Evolutionary conservation across 2,888 invertebrate species (phyloP).

Genomic region (Crossocerus cetratus): DNA sequence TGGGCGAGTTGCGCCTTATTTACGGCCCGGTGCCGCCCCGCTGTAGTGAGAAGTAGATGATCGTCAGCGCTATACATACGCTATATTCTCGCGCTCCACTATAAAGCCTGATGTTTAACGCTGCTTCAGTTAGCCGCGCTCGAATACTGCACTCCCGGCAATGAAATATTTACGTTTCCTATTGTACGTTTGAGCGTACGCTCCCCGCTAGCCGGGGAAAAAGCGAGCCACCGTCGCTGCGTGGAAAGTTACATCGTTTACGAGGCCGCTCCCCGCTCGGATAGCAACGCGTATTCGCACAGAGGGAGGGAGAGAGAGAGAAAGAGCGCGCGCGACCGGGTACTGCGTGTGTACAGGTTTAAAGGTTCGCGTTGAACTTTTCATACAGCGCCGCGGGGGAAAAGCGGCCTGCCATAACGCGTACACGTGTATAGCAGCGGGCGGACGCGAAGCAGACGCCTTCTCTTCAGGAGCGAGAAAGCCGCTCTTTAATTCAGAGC

Average conservation of each 20-base stretch:
- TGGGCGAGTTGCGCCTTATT: no score
- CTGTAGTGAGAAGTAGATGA: neutral
- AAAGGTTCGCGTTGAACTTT: constrained; percentile 31
- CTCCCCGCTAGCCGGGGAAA: neutral
- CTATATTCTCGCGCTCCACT: neutral
- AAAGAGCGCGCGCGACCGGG: neutral
- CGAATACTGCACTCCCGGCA: constrained; percentile 16
- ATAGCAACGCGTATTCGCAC: neutral
- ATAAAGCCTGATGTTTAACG: constrained; percentile 32
- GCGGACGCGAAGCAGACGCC: neutral
- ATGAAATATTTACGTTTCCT: constrained; percentile 38
- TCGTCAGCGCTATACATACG: neutral
- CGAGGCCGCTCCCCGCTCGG: neutral
- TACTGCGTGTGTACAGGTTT: constrained; percentile 9
- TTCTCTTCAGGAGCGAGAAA: neutral
- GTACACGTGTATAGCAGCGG: neutral
- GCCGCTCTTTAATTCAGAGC: constrained; percentile 44
- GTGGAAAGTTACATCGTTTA: constrained; percentile 34
- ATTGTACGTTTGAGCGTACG: constrained; percentile 6
- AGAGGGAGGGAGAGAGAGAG: neutral
- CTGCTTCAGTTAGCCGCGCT: constrained; percentile 21
- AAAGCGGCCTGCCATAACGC: neutral
- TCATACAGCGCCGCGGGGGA: constrained; percentile 13
- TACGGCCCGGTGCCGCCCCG: neutral
- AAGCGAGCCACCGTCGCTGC: constrained; percentile 21